Conservation (phyloP, 2,113 vertebrate genomes). For the Brachionichthys hirsutus region DNA sequence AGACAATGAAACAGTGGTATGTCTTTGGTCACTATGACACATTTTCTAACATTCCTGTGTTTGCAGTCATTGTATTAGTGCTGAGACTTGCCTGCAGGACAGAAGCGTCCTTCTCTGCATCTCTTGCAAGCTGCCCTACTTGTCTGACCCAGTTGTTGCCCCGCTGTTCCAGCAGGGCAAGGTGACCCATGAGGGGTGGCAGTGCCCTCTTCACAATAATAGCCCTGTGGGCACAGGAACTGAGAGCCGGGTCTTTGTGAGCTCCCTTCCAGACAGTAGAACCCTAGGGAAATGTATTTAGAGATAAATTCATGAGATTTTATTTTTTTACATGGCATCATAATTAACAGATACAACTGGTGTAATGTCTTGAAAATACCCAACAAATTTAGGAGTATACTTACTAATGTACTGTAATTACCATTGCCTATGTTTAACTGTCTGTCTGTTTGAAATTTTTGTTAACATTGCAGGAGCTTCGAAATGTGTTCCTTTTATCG, state of each 20-base stretch:
- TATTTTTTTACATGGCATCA: neutral
- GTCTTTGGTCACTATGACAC: too few relatives aligned
- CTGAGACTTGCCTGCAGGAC: constrained; percentile 75
- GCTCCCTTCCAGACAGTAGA: constrained; percentile 83
- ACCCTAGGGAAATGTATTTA: constrained; percentile 71
- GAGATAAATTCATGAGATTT: constrained; percentile 9
- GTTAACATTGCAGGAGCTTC: too few relatives aligned
- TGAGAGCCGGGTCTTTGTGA: constrained; percentile 73
- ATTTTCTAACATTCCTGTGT: constrained; percentile 8
- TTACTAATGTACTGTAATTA: too few relatives aligned
- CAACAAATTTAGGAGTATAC: too few relatives aligned
- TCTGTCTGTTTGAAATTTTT: too few relatives aligned
- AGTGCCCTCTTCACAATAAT: constrained; percentile 82
- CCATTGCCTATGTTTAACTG: too few relatives aligned
- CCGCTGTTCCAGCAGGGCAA: constrained; percentile 82
- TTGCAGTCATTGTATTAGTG: constrained; percentile 15
- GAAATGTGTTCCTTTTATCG: too few relatives aligned
- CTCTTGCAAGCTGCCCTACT: constrained; percentile 80
- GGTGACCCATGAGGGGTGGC: constrained; percentile 77
- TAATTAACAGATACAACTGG: too few relatives aligned
- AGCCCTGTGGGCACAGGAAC: constrained; percentile 80
- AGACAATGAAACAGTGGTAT: too few relatives aligned
- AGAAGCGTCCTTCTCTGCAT: constrained; percentile 82
- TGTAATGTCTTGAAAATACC: too few relatives aligned
- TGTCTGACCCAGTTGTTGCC: constrained; percentile 82